Percentiles rank a stretch among this genome's conserved stretches.
Evolutionary conservation across 2,113 vertebrate species (phyloP).

Genomic region (Gasterosteus aculeatus): DNA sequence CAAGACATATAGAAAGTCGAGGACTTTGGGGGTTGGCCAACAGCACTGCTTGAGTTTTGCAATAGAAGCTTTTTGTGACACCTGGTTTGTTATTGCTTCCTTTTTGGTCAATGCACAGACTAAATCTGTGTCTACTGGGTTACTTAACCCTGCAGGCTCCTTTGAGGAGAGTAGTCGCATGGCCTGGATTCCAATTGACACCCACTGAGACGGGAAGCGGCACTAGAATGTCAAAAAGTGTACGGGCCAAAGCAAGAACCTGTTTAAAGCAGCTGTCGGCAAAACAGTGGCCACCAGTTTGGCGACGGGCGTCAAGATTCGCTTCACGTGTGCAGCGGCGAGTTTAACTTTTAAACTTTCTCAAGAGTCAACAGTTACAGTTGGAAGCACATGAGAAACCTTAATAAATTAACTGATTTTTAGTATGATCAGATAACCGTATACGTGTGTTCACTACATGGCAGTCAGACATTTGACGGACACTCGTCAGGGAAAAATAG

Average conservation of each 20-base stretch:
- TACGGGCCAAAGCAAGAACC: slow-evolving; percentile 18
- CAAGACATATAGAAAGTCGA: background rate
- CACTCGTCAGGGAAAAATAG: slow-evolving; percentile 8
- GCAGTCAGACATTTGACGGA: background rate
- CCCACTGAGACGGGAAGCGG: slow-evolving; percentile 18
- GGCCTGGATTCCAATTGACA: slow-evolving; percentile 58
- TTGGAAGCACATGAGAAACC: background rate
- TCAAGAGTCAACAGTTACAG: background rate
- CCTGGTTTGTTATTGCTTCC: background rate
- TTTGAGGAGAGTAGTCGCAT: slow-evolving; percentile 50
- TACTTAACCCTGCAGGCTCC: slow-evolving; percentile 8
- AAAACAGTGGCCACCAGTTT: slow-evolving; percentile 15
- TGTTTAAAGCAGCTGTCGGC: slow-evolving; percentile 3
- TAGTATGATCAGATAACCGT: background rate
- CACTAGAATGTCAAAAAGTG: background rate
- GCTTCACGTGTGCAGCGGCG: background rate
- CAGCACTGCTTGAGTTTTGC: background rate
- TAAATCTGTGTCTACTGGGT: background rate
- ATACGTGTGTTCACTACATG: background rate
- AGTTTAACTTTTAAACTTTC: background rate
- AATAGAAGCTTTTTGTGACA: background rate
- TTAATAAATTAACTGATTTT: background rate
- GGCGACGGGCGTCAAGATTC: background rate
- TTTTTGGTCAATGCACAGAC: background rate
- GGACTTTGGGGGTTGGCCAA: background rate